A percentile compares a stretch with the other conserved stretches of the same genome.
Conservation (phyloP, 2,888 invertebrate species). For the Germaria angustata region DNA sequence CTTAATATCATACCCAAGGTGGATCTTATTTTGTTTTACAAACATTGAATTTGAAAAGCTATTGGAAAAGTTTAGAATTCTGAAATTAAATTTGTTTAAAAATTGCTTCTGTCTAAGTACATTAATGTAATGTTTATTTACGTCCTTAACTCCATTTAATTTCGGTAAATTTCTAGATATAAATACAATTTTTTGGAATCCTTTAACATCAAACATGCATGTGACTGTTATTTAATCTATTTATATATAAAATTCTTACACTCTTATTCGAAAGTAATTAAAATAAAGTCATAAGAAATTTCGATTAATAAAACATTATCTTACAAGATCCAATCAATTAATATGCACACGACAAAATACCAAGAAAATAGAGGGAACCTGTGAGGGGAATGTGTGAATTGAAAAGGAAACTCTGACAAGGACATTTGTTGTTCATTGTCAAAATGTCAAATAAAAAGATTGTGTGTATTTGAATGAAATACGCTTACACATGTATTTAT, state of each 20-base stretch:
- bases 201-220: neutral
- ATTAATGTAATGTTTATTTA: too few relatives aligned
- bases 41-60: too few relatives aligned
- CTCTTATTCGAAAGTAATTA: neutral
- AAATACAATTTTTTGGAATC: neutral
- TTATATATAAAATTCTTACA: neutral
- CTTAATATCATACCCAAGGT: too few relatives aligned
- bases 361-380: neutral
- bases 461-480: neutral
- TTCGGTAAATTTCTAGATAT: too few relatives aligned
- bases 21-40: too few relatives aligned
- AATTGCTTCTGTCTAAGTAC: too few relatives aligned
- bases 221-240: too few relatives aligned
- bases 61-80: too few relatives aligned
- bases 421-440: slow-evolving; percentile 33
- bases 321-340: slow-evolving; percentile 19
- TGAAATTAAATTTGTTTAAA: too few relatives aligned
- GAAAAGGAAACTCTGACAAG: neutral
- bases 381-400: neutral
- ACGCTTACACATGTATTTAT: neutral
- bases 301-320: slow-evolving; percentile 50
- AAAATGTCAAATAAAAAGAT: slow-evolving; percentile 37
- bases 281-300: slow-evolving; percentile 51
- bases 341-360: neutral
- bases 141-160: neutral